Evolutionary conservation across 2,888 invertebrate species (phyloP).

Genomic region (Limenitis camilla): DNA sequence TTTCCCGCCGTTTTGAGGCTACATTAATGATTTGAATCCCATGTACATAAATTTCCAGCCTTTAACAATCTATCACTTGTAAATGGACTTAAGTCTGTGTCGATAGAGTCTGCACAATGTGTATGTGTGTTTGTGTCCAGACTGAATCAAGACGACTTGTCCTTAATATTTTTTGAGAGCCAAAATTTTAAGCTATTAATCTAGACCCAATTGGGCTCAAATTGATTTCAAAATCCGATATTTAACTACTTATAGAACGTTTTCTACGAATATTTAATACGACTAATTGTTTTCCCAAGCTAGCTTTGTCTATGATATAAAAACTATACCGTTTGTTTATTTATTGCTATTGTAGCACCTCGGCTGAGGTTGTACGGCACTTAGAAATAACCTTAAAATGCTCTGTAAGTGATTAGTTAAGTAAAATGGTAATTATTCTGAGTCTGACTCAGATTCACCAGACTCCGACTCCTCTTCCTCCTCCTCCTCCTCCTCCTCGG

Average conservation of each 20-base stretch:
- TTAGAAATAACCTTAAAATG: slow-evolving; percentile 8
- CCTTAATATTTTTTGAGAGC: neutral
- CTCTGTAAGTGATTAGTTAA: slow-evolving; percentile 9
- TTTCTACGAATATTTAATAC: slow-evolving; percentile 2
- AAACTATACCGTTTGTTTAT: neutral
- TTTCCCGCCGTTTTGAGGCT: neutral
- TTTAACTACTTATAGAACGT: slow-evolving; percentile 4
- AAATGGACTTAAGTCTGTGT: neutral
- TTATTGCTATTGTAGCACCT: slow-evolving; percentile 7
- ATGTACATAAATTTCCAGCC: neutral
- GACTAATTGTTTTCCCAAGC: neutral
- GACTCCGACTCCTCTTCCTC: slow-evolving; percentile 34
- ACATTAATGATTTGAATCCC: slow-evolving; percentile 1
- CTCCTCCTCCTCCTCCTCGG: slow-evolving; percentile 37
- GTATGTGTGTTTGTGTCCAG: too few relatives aligned
- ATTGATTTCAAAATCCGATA: neutral
- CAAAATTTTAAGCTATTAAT: neutral
- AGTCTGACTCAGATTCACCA: slow-evolving; percentile 20
- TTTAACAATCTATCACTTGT: slow-evolving; percentile 3
- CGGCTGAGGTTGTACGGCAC: slow-evolving; percentile 1
- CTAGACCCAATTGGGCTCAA: neutral
- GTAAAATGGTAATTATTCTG: slow-evolving; percentile 10
- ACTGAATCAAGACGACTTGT: too few relatives aligned
- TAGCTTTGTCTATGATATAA: slow-evolving; percentile 3
- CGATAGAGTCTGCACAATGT: neutral